Conservation (phyloP, 2,797 vertebrate genomes). For the Liasis olivaceus region DNA sequence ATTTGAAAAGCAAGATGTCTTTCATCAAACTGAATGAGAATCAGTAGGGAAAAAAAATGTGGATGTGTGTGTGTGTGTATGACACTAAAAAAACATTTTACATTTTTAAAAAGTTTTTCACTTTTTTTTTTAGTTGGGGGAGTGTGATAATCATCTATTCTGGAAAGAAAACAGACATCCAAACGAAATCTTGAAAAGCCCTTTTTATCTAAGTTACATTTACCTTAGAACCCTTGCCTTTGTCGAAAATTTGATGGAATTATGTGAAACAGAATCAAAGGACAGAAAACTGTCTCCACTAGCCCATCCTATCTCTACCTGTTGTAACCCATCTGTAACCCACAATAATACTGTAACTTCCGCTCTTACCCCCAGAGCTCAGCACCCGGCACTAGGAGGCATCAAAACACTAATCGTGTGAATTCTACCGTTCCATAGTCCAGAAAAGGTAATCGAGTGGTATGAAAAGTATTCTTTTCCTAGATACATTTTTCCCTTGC, state of each 20-base stretch:
- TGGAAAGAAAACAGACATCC: constrained; percentile 15
- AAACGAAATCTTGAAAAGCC: constrained; percentile 19
- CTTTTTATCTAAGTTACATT: not conserved
- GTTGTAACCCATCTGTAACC: not conserved
- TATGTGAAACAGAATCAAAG: not conserved
- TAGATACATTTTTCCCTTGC: constrained; percentile 56
- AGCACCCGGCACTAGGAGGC: constrained; percentile 28
- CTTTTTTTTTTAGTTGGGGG: too few species aligned
- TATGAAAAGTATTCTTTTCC: constrained; percentile 50
- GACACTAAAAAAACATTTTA: too few species aligned
- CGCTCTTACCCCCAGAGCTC: not conserved
- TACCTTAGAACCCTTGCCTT: not conserved
- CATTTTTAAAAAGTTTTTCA: too few species aligned
- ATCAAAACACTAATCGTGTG: constrained; percentile 30
- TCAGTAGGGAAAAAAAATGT: too few species aligned
- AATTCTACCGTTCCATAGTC: not conserved
- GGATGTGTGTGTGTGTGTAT: too few species aligned
- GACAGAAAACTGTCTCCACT: not conserved
- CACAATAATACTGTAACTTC: not conserved
- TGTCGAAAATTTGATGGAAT: constrained; percentile 11
- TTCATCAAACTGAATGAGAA: too few species aligned
- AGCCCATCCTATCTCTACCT: not conserved
- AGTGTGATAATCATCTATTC: not conserved
- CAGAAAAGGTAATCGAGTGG: not conserved
- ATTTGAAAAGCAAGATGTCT: too few species aligned